Evolutionary conservation across 2,888 invertebrate species (phyloP).

Genomic region (Cloeon dipterum): DNA sequence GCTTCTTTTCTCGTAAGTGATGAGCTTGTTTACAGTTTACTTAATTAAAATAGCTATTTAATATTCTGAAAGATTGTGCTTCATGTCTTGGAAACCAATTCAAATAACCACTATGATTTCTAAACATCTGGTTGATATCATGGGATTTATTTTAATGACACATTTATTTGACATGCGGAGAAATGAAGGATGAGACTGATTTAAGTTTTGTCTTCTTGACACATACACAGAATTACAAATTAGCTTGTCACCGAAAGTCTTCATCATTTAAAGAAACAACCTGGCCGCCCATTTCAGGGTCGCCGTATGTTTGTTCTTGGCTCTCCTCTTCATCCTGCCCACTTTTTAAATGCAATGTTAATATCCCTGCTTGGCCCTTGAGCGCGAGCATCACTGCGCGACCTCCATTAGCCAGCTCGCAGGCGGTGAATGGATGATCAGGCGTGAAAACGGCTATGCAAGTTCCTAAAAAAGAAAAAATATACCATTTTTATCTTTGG

Average conservation of each 20-base stretch:
- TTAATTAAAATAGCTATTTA: no score
- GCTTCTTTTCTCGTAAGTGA: neutral
- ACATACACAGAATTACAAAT: no score
- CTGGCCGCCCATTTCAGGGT: neutral
- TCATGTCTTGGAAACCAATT: no score
- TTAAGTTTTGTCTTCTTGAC: no score
- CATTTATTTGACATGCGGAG: no score
- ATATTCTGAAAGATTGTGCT: no score
- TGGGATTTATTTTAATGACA: no score
- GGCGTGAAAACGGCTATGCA: constrained; percentile 60
- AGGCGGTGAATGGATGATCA: constrained; percentile 44
- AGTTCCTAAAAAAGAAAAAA: constrained; percentile 30
- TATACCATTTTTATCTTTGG: no score
- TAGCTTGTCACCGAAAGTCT: neutral
- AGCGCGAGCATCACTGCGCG: constrained; percentile 42
- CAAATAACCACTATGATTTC: no score
- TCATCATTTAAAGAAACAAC: constrained; percentile 6
- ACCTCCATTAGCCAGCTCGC: constrained; percentile 54
- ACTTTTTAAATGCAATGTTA: constrained; percentile 28
- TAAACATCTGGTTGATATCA: no score
- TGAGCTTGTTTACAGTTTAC: no score
- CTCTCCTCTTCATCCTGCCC: constrained; percentile 5
- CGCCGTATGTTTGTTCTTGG: neutral
- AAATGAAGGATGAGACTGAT: no score
- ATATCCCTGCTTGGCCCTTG: constrained; percentile 35